Evolutionary conservation across 2,888 invertebrate species (phyloP), one percentile per base, ranked within the genome.

Genomic region (Cataglyphis cursor): DNA sequence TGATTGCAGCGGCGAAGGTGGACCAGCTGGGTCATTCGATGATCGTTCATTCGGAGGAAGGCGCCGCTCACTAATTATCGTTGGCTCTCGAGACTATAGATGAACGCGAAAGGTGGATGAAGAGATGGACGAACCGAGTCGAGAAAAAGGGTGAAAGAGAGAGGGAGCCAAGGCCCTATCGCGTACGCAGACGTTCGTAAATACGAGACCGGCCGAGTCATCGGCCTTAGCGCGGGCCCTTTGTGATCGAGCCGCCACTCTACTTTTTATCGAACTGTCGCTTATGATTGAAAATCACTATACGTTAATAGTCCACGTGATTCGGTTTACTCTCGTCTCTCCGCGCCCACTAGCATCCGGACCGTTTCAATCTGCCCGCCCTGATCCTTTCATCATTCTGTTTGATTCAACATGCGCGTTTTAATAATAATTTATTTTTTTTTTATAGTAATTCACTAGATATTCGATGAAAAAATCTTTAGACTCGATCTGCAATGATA

Each of bases 281-380:
- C 91, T 94, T 94, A 93, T 94, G 93, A 94, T 94, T 94, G 94
- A 93, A 94, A 94, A 94, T 94, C 92, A 92, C 92, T 92, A 90
- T 91, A 91, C 88, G 87, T 92, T 93, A 94, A 94, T 94, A 93
- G 93, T 91, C 91, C 86, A 88, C 89, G 90, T 86, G 88, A 89
- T 87, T 90, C 90, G 88, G 84, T 88, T 88, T 88, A 87, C 90
- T 83, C 82, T 78, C 61, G 62, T 78, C 85, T 83, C 84, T 82
- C 35, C 75, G 68, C 78, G 62, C 83, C 31, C 75, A 48, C 61
- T 72, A 24, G 35, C 76, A 12, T 48, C 38, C 73, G 57, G 21
- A 35, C 51, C 54, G 51, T 65, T 38, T 62, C 62, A 41, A 76
- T 65, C 57, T 64, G 64, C 38, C 31, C 35, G 35, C 18, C 57